These are phyloP conservation scores for Halotydeus destructor DNA, from an alignment of 1,140 invertebrate species.

Conservation along the genomic window DNA sequence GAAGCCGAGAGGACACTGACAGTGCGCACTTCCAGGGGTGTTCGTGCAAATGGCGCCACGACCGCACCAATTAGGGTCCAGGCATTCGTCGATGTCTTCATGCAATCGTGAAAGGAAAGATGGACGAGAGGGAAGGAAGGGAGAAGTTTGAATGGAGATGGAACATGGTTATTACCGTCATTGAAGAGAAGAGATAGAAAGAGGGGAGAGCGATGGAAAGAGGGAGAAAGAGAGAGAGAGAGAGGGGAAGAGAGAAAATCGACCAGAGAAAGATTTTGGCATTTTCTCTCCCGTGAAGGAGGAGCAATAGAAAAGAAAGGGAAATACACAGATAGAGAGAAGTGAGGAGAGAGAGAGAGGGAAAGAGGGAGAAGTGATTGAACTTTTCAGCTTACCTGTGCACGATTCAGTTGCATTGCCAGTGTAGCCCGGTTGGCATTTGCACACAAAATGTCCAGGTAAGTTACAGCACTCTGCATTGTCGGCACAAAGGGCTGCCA, in stretches of 20 bases:
- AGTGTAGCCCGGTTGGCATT: constrained; percentile 61
- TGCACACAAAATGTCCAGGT: constrained; percentile 77
- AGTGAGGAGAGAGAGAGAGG: not conserved
- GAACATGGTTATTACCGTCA: no score
- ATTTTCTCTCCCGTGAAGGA: no score
- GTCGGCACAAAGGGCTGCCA: constrained; percentile 57
- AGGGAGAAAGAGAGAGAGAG: no score
- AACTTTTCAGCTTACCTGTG: constrained; percentile 16
- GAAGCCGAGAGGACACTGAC: constrained; percentile 50
- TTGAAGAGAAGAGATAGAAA: no score
- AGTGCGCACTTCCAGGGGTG: constrained; percentile 48
- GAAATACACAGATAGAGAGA: not conserved
- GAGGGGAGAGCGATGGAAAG: no score
- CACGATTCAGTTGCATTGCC: constrained; percentile 21
- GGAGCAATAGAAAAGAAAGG: no score
- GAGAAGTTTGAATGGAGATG: constrained; percentile 83
- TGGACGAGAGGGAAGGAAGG: no score
- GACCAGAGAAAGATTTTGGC: no score
- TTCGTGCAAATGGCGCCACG: constrained; percentile 38
- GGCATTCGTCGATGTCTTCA: constrained; percentile 40
- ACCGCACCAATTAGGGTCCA: constrained; percentile 15
- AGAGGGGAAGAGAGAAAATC: no score
- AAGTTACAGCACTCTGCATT: constrained; percentile 87
- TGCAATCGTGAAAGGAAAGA: constrained; percentile 48
- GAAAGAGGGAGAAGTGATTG: not conserved